phyloP scores from a whole-genome alignment of 2,113 vertebrate species.

The Eolophus roseicapilla region DNA sequence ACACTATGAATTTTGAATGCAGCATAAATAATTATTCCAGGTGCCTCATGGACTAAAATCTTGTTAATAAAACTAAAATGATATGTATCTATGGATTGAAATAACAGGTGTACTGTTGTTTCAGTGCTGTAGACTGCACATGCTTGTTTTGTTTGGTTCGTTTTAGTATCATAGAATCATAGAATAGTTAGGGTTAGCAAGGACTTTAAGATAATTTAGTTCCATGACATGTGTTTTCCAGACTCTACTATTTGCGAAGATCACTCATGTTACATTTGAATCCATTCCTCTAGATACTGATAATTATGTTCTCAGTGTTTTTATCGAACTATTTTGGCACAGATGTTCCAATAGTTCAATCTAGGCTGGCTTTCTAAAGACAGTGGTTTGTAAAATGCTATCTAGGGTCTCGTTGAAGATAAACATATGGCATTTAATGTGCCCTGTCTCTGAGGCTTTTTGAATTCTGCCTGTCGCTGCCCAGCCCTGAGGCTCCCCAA shows the following conservation, averaged over 20 bases:
- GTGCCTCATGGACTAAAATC: neutral
- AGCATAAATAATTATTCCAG: neutral
- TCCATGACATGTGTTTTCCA: neutral
- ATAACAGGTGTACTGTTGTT: accelerated
- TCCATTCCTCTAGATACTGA: neutral
- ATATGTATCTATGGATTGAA: neutral
- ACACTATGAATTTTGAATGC: neutral
- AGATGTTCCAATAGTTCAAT: accelerated
- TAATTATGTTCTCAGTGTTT: neutral
- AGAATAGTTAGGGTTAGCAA: neutral
- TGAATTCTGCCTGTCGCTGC: neutral
- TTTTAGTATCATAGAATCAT: neutral
- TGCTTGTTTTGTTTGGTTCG: neutral
- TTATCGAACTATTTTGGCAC: neutral
- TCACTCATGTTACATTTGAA: neutral
- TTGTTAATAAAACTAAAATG: neutral
- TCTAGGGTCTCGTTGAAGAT: neutral
- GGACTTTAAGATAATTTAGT: neutral
- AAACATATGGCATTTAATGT: neutral
- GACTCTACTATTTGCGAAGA: neutral
- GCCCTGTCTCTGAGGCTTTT: accelerated
- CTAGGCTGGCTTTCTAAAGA: neutral
- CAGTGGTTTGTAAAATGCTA: neutral
- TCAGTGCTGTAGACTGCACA: neutral
- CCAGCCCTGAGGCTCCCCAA: neutral